Base-by-base conservation (phyloP, 2,113 vertebrate genomes). In the Myotis lucifugus region DNA sequence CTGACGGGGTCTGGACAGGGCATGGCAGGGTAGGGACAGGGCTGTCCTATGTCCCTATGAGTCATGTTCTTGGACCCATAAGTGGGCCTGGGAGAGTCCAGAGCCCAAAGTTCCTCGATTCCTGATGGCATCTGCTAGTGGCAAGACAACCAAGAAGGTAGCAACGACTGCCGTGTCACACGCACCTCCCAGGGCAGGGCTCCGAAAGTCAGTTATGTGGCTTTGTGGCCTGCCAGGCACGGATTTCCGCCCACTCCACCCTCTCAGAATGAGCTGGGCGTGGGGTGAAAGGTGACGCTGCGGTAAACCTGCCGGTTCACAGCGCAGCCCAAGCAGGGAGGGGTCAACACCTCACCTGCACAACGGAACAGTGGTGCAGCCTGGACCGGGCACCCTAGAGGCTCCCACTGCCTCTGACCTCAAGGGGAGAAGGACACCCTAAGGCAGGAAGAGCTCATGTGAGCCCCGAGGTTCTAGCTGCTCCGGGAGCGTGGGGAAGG, bases 171-270 rank as follows among this genome's bases (percentile, higher is more conserved):
- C 42, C 8, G 3, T 27, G 3, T 34, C 54, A 11, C n/a, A 40
- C 42, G 5, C 64, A 18, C 67, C 52, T 54, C 23, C 19, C 25
- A 42, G 85, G 95, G 92, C 88, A 90, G 95, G 92, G 93, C 93
- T 93, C 90, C 66, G 74, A 14, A 94, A 88, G 91, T 96, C 96
- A 92, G 95, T 95, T 89, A 56, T 97, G 97, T 96, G 97, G 97
- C 88, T 97, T 97, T 97, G 96, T 85, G 93, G 96, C 73, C 92
- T 97, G 77, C 95, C 95, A 76, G 90, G 90, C 93, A 83, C 37
- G 89, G 96, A 96, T 97, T 97, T 97, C 96, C 97, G 93, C 97
- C 90, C 67, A 92, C 96, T 81, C 95, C 97, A 95, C 97, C 97
- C 97, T 97, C 90, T 97, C 95, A 81, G 73, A 93, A 96, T 88